Percentiles rank a stretch among this genome's conserved stretches.
Conservation (phyloP, 2,797 vertebrate genomes). For the Bufotes viridis region DNA sequence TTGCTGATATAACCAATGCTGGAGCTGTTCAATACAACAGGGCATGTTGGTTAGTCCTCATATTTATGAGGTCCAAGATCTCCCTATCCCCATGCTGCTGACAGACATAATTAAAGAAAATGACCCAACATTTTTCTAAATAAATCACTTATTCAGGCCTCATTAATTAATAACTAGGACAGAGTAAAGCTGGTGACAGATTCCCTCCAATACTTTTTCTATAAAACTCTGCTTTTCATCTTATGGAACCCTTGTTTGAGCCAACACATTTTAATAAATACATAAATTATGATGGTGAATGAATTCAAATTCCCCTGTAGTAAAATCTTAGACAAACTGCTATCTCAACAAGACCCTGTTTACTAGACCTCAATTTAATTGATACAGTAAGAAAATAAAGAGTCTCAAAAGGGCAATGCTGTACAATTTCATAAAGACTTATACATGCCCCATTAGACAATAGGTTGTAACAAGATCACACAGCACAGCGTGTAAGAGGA, state of each 20-base stretch:
- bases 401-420: conserved; percentile 46
- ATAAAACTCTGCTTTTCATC: not conserved
- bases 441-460: conserved; percentile 45
- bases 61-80: no score
- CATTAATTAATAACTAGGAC: no score
- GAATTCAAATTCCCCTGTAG: conserved; percentile 12
- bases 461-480: conserved; percentile 25
- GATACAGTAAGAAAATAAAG: conserved; percentile 55
- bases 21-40: no score
- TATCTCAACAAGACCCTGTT: conserved; percentile 58
- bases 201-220: not conserved
- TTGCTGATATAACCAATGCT: no score
- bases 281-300: conserved; percentile 50
- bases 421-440: conserved; percentile 44
- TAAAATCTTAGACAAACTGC: conserved; percentile 44
- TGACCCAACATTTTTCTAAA: no score
- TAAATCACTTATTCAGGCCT: no score
- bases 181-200: not conserved
- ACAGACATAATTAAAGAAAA: no score
- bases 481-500: not conserved
- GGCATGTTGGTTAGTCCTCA: no score
- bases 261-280: conserved; percentile 36
- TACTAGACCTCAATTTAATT: conserved; percentile 59
- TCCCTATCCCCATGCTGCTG: no score
- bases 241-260: not conserved